Percentiles rank a stretch among this genome's conserved stretches.
These are phyloP conservation scores for Cyclopterus lumpus DNA, from an alignment of 2,797 vertebrate genomes.

Conservation along the genomic window DNA sequence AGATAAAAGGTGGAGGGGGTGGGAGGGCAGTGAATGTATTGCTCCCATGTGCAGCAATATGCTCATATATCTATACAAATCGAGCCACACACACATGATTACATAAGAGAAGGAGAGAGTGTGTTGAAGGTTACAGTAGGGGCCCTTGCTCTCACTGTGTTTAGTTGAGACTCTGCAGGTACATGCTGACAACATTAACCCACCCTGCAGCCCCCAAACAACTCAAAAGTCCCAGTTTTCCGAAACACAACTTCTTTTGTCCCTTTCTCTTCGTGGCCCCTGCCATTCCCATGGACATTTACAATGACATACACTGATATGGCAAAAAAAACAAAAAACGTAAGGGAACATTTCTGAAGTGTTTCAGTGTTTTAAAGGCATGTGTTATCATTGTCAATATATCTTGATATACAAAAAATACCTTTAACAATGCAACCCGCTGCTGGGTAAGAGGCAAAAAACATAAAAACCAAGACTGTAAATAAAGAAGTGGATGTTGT, in stretches of 20 bases:
- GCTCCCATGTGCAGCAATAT: slow-evolving; percentile 62
- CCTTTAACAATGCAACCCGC: background rate
- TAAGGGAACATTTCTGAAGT: background rate
- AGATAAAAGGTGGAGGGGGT: slow-evolving; percentile 51
- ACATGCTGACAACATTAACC: slow-evolving; percentile 31
- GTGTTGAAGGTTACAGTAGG: slow-evolving; percentile 16
- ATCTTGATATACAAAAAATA: background rate
- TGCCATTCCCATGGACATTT: background rate
- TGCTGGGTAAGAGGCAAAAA: background rate
- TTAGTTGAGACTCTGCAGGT: slow-evolving; percentile 44
- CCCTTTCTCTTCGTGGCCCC: background rate
- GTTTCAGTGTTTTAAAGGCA: background rate
- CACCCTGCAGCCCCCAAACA: background rate
- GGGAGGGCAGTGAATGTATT: slow-evolving; percentile 33
- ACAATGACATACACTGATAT: background rate
- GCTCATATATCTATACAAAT: background rate
- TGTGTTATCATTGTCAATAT: background rate
- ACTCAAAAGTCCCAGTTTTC: slow-evolving; percentile 8
- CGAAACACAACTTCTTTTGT: slow-evolving; percentile 14
- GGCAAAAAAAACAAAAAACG: background rate
- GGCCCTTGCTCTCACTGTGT: slow-evolving; percentile 15
- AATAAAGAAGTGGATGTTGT: background rate
- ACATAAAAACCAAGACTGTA: background rate
- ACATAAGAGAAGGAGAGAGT: slow-evolving; percentile 51
- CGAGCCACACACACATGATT: slow-evolving; percentile 36